Percentiles rank a stretch among this genome's conserved stretches.
These are phyloP conservation scores for Eupithecia tripunctaria DNA, from an alignment of 2,888 invertebrate species.

Conservation along the genomic window DNA sequence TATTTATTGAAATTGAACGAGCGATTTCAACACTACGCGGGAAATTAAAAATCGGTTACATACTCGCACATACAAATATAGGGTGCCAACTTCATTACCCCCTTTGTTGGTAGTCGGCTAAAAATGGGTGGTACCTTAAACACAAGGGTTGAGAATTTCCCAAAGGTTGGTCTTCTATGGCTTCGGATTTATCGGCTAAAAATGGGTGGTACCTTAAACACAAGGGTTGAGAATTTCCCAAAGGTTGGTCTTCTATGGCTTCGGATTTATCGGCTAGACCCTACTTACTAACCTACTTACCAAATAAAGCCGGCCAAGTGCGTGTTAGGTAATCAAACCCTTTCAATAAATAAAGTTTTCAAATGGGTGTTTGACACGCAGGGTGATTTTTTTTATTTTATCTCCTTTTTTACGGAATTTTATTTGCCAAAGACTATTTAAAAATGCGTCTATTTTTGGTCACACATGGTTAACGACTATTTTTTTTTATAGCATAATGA, in stretches of 20 bases:
- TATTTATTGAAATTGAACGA: too few relatives aligned
- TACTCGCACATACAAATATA: too few relatives aligned
- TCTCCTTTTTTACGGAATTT: too few relatives aligned
- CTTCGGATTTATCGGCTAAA: background rate
- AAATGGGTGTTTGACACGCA: background rate
- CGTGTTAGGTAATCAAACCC: background rate
- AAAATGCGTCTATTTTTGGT: too few relatives aligned
- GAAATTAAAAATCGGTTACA: too few relatives aligned
- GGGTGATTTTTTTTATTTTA: background rate
- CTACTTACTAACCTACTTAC: background rate
- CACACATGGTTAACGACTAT: too few relatives aligned
- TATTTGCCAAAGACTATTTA: too few relatives aligned
- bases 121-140: background rate
- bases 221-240: background rate
- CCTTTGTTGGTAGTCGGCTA: too few relatives aligned
- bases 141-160: background rate
- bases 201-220: background rate
- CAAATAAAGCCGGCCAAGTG: background rate
- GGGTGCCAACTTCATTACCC: too few relatives aligned
- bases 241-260: background rate
- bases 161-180: background rate
- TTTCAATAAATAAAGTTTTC: background rate
- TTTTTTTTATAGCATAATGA: too few relatives aligned
- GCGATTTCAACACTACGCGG: too few relatives aligned
- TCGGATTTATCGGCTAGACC: background rate